A percentile compares a stretch with the other conserved stretches of the same genome.
phyloP scores from a whole-genome alignment of 2,888 invertebrate species.

The Trichopria drosophilae region DNA sequence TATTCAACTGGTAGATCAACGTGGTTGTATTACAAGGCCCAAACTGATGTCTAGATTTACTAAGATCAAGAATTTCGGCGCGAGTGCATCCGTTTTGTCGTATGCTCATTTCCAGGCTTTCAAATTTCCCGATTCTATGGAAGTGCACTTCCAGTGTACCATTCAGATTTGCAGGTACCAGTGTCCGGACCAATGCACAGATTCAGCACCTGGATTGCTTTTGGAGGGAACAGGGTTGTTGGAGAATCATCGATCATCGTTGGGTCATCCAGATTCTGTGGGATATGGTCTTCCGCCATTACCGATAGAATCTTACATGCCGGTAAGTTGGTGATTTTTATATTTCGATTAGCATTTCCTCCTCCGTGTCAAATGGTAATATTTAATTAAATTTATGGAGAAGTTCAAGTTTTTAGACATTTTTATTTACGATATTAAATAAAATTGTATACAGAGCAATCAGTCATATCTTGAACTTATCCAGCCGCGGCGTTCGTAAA shows the following conservation, averaged over 20 bases:
- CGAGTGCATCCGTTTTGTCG: slow-evolving; percentile 86
- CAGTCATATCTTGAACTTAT: too few species aligned
- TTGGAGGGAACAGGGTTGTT: slow-evolving; percentile 53
- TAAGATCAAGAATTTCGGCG: slow-evolving; percentile 93
- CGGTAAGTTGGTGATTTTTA: slow-evolving; percentile 48
- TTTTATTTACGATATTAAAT: too few species aligned
- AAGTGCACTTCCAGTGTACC: slow-evolving; percentile 93
- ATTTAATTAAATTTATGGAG: too few species aligned
- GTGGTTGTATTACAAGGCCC: slow-evolving; percentile 88
- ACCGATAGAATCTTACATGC: slow-evolving; percentile 67
- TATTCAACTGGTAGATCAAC: slow-evolving; percentile 89
- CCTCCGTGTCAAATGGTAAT: too few species aligned
- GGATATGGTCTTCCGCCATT: slow-evolving; percentile 72
- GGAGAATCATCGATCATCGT: slow-evolving; percentile 61
- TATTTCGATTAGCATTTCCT: too few species aligned
- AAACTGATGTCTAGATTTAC: slow-evolving; percentile 93
- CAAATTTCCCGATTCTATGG: slow-evolving; percentile 95
- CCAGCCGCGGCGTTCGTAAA: too few species aligned
- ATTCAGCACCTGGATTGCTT: slow-evolving; percentile 59
- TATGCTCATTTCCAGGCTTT: slow-evolving; percentile 95
- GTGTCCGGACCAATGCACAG: slow-evolving; percentile 90
- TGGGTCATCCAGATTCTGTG: slow-evolving; percentile 57
- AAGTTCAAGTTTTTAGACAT: too few species aligned
- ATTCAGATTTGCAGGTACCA: slow-evolving; percentile 92
- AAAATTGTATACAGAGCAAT: too few species aligned